Evolutionary conservation across 2,888 invertebrate species (phyloP), one percentile per base, ranked within the genome.

Genomic region (Neocrepidodera transversa): DNA sequence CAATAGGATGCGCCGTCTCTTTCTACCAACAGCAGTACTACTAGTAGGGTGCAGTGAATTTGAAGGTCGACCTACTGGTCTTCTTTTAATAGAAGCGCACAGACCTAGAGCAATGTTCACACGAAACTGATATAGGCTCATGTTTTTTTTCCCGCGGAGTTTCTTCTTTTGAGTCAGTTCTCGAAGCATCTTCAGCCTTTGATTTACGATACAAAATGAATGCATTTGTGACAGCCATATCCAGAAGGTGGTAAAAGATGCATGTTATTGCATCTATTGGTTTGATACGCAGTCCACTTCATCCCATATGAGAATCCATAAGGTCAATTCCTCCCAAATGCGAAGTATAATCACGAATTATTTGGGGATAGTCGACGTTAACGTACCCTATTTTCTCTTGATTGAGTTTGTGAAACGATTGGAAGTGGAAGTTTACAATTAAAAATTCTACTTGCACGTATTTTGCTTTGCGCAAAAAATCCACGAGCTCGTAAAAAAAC

Each of bases 401-500:
- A 6, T 10, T n/a, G n/a, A n/a, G n/a, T n/a, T n/a, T n/a, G n/a
- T n/a, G 30, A 7, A 30, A 30, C 30, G 30, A 30, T n/a, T n/a
- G n/a, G n/a, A 5, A 20, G 42, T 8, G 38, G 50, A 17, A 36
- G 35, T 35, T 50, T 50, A 20, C 38, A 50, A 18, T 38, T 50
- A 4, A n/a, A 20, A 20, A 42, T 45, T 26, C 28, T 23, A 45
- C 26, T 43, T 43, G 26, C 10, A 26, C 38, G 36, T 36, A 50
- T 38, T 20, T 36, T 50, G 1, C 38, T 38, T 16, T 36, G 18
- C 13, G 20, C 20, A 23, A 32, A 50, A 20, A 50, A 20, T 26
- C 50, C 50, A 50, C 50, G 50, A 20, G 32, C 23, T 36, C 36
- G 16, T 38, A 36, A 23, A 35, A 32, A 49, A 14, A 49, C 49